These are phyloP conservation scores for Zaprionus ghesquierei DNA, from an alignment of 1,140 invertebrate genomes.

Conservation along the genomic window DNA sequence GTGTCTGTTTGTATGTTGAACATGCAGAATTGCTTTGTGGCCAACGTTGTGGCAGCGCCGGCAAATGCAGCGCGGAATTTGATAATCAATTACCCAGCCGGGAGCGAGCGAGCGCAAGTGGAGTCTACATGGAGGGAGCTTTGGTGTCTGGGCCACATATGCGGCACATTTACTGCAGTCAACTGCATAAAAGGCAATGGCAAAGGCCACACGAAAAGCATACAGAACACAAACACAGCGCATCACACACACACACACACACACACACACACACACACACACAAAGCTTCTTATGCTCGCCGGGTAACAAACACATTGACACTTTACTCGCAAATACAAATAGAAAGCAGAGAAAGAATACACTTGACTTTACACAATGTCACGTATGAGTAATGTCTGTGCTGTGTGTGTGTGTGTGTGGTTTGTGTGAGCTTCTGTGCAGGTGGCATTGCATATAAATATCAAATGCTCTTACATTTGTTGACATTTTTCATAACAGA, in stretches of 20 bases:
- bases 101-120: slow-evolving; percentile 2
- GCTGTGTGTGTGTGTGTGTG: background rate
- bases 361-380: slow-evolving; percentile 28
- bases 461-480: slow-evolving; percentile 51
- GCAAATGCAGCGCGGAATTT: slow-evolving; percentile 73
- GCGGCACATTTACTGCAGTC: slow-evolving; percentile 58
- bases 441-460: slow-evolving; percentile 65
- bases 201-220: slow-evolving; percentile 43
- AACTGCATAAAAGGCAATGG: slow-evolving; percentile 42
- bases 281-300: background rate
- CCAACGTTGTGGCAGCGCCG: slow-evolving; percentile 26
- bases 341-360: slow-evolving; percentile 27
- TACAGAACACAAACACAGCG: slow-evolving; percentile 32
- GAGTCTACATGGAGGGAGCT: background rate
- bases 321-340: slow-evolving; percentile 13
- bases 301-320: slow-evolving; percentile 22
- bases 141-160: slow-evolving; percentile 42
- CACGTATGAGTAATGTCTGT: slow-evolving; percentile 4
- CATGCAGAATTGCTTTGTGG: slow-evolving; percentile 40
- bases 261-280: slow-evolving; percentile 33
- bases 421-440: slow-evolving; percentile 5
- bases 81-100: slow-evolving; percentile 74
- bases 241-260: slow-evolving; percentile 41
- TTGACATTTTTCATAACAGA: slow-evolving; percentile 74
- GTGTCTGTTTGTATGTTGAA: background rate